Evolutionary conservation across 2,113 vertebrate species (phyloP).

Genomic region (Crotalus horridus): DNA sequence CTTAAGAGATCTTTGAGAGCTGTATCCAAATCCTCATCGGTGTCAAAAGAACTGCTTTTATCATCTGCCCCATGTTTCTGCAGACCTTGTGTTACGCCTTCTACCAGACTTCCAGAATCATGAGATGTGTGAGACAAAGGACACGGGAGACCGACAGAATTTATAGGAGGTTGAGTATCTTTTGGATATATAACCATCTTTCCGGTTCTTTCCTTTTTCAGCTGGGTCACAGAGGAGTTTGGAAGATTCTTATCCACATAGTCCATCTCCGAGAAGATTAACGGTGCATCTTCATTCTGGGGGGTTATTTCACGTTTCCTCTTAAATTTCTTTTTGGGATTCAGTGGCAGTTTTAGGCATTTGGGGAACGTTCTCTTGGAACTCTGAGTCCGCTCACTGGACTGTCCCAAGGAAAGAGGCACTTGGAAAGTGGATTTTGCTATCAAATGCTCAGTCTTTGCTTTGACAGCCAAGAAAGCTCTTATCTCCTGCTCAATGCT

Average conservation of each 20-base stretch:
- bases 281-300: conserved; percentile 7
- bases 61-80: conserved; percentile 70
- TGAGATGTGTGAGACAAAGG: background rate
- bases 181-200: background rate
- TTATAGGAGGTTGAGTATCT: too few relatives aligned
- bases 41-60: conserved; percentile 95
- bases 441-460: conserved; percentile 73
- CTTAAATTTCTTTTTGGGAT: conserved; percentile 69
- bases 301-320: conserved; percentile 28
- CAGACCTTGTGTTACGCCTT: background rate
- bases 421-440: conserved; percentile 36
- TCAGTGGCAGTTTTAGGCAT: conserved; percentile 58
- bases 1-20: conserved; percentile 91
- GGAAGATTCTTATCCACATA: conserved; percentile 8
- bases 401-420: conserved; percentile 24
- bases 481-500: conserved; percentile 94
- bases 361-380: conserved; percentile 42
- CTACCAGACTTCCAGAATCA: background rate
- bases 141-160: background rate
- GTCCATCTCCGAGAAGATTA: conserved; percentile 33
- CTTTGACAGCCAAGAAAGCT: conserved; percentile 88
- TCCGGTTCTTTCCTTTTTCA: background rate
- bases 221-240: background rate
- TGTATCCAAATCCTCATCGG: conserved; percentile 89
- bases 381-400: background rate